A percentile compares a stretch with the other conserved stretches of the same genome.
phyloP scores from a whole-genome alignment of 1,140 invertebrate species.

The Stenopsyche tienmushanensis region DNA sequence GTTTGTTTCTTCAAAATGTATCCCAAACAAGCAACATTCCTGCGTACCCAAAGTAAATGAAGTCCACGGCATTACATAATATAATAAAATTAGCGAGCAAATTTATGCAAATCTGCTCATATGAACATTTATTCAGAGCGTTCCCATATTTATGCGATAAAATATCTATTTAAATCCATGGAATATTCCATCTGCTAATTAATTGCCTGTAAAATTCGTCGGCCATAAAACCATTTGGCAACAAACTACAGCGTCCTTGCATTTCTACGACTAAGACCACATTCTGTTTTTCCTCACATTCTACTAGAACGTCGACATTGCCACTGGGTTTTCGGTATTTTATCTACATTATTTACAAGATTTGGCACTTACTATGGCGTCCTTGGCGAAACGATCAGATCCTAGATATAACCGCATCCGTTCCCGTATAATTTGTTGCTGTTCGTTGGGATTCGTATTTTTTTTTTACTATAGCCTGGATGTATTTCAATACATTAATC shows the following conservation, averaged over 20 bases:
- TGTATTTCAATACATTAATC: no score
- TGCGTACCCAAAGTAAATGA: no score
- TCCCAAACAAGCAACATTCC: no score
- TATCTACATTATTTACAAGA: conserved; percentile 25
- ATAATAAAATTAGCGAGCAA: no score
- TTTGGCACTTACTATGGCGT: conserved; percentile 19
- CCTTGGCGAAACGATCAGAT: background rate
- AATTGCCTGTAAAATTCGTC: background rate
- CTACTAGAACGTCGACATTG: background rate
- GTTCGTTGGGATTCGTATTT: background rate
- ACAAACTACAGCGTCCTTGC: background rate
- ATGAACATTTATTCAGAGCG: no score
- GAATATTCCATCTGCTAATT: no score
- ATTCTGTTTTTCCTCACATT: background rate
- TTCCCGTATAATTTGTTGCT: background rate
- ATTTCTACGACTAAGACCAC: background rate
- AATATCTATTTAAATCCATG: no score
- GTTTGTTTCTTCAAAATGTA: no score
- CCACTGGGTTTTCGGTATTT: background rate
- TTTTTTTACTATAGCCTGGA: no score
- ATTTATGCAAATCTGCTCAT: no score
- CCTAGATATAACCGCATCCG: background rate
- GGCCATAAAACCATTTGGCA: conserved; percentile 20
- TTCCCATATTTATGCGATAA: no score
- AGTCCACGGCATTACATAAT: no score